Conservation (phyloP, 2,888 invertebrate species). For the Archips xylosteana region DNA sequence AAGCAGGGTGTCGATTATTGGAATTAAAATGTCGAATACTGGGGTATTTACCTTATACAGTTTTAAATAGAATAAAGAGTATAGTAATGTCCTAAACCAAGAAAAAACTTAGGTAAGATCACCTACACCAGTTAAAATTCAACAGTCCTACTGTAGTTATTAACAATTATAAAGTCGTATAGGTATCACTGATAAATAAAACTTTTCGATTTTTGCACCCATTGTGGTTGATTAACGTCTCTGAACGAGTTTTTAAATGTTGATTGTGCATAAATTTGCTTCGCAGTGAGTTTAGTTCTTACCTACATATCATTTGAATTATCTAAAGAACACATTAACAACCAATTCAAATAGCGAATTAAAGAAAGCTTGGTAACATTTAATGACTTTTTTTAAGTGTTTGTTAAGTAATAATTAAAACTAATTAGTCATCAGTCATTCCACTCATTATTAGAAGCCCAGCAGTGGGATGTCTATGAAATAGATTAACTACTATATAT, state of each 20-base stretch:
- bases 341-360: not conserved
- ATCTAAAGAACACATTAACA: not conserved
- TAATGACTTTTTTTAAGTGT: not conserved
- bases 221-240: no score
- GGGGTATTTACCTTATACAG: no score
- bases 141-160: not conserved
- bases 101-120: not conserved
- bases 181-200: no score
- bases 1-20: no score
- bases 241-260: no score
- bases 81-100: not conserved
- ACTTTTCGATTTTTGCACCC: no score
- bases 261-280: no score
- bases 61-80: not conserved
- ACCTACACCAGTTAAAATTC: not conserved
- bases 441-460: not conserved
- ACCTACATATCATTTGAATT: no score
- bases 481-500: not conserved
- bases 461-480: not conserved
- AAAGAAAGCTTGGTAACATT: conserved; percentile 3
- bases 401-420: not conserved
- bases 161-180: not conserved
- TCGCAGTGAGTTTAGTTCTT: no score
- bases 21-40: no score
- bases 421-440: not conserved